A percentile compares a stretch with the other conserved stretches of the same genome.
phyloP scores from a whole-genome alignment of 2,797 vertebrate genomes.

The Sternarchorhynchus goeldii region DNA sequence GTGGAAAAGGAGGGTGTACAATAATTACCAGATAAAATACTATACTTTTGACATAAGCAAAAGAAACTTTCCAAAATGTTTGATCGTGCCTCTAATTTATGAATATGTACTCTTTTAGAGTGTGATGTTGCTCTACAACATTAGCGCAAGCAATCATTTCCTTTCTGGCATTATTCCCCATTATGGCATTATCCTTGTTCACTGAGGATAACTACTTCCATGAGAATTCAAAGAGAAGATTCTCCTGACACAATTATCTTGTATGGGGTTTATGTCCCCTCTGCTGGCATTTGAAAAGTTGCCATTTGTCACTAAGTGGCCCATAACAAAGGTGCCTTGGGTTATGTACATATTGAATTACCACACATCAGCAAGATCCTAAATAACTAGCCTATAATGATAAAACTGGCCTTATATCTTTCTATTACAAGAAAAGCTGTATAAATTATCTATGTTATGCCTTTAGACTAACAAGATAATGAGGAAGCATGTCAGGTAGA shows the following conservation, averaged over 20 bases:
- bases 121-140: not conserved
- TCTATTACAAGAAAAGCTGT: slow-evolving; percentile 63
- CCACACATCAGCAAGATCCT: slow-evolving; percentile 72
- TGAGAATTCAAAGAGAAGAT: slow-evolving; percentile 68
- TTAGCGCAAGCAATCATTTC: not conserved
- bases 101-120: not conserved
- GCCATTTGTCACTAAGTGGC: slow-evolving; percentile 69
- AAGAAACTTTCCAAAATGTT: not conserved
- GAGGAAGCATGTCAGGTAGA: too few species aligned
- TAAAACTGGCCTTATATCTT: slow-evolving; percentile 69
- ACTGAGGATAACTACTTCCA: slow-evolving; percentile 60
- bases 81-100: not conserved
- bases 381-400: slow-evolving; percentile 65
- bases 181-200: not conserved
- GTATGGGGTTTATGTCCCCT: slow-evolving; percentile 46
- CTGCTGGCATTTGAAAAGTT: slow-evolving; percentile 64
- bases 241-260: slow-evolving; percentile 60
- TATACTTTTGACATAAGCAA: not conserved
- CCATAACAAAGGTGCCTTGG: slow-evolving; percentile 68
- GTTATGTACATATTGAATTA: slow-evolving; percentile 75
- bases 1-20: not conserved
- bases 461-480: not conserved
- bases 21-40: slow-evolving; percentile 1
- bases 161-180: not conserved
- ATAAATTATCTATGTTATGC: slow-evolving; percentile 2